A percentile compares a stretch with the other conserved stretches of the same genome.
Evolutionary conservation across 2,888 invertebrate species (phyloP).

Genomic region (Agonopterix heracliana): DNA sequence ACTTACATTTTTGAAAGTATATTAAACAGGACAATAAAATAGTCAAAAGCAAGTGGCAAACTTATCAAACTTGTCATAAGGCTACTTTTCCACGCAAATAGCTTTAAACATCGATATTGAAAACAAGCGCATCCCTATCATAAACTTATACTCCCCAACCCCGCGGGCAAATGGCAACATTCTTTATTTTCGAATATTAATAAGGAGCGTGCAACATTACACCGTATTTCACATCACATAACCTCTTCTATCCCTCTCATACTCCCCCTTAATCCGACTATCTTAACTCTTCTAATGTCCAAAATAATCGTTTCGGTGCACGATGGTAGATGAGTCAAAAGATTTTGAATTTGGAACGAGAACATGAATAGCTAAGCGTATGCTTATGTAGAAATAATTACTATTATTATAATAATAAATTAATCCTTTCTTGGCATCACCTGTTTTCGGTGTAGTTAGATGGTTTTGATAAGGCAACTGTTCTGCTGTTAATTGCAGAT

Average conservation of each 20-base stretch:
- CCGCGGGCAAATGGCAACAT: slow-evolving; percentile 63
- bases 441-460: neutral
- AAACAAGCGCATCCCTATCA: slow-evolving; percentile 30
- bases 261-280: slow-evolving; percentile 21
- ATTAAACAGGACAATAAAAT: no score
- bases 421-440: slow-evolving; percentile 1
- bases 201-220: slow-evolving; percentile 69
- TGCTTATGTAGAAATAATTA: neutral
- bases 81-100: no score
- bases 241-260: slow-evolving; percentile 33
- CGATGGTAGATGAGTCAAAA: slow-evolving; percentile 9
- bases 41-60: no score
- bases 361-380: slow-evolving; percentile 1
- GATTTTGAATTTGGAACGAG: slow-evolving; percentile 6
- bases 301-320: slow-evolving; percentile 23
- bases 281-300: slow-evolving; percentile 38
- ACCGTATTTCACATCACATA: slow-evolving; percentile 67
- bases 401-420: slow-evolving; percentile 8
- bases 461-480: no score
- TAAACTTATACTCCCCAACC: slow-evolving; percentile 56
- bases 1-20: no score
- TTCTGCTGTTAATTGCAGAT: no score
- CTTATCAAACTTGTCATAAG: no score
- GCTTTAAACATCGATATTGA: slow-evolving; percentile 20
- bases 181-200: slow-evolving; percentile 74